A percentile compares a stretch with the other conserved stretches of the same genome.
These are phyloP conservation scores for Muricea muricata DNA, from an alignment of 92 coral and sea anemone species.

Conservation along the genomic window DNA sequence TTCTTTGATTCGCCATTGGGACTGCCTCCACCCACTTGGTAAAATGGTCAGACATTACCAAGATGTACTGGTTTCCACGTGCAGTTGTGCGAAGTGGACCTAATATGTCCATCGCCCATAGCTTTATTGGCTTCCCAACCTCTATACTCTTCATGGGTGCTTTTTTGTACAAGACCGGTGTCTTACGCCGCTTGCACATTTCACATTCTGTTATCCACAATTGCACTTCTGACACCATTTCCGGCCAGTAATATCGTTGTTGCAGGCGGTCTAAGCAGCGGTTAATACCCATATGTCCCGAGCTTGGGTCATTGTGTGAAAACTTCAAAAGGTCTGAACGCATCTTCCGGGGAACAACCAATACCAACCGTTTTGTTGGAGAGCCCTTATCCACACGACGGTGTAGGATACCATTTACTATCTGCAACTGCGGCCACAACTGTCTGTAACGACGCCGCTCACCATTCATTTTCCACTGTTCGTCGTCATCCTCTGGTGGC, in stretches of 20 bases:
- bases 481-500: background rate
- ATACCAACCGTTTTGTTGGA: background rate
- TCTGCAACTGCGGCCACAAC: constrained; percentile 7
- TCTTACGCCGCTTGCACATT: background rate
- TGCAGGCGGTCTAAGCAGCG: background rate
- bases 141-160: background rate
- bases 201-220: constrained; percentile 13
- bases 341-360: background rate
- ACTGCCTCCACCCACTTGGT: constrained; percentile 50
- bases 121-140: background rate
- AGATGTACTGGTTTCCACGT: constrained; percentile 9
- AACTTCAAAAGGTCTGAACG: background rate
- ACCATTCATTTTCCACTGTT: background rate
- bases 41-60: constrained; percentile 51
- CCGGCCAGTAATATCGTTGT: constrained; percentile 12
- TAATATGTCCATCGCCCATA: constrained; percentile 1
- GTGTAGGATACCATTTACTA: background rate
- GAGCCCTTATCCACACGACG: constrained; percentile 4
- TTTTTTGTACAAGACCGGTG: background rate
- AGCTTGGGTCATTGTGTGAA: constrained; percentile 23
- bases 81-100: constrained; percentile 28
- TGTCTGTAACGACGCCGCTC: constrained; percentile 10
- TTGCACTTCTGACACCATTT: constrained; percentile 10
- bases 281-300: constrained; percentile 28
- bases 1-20: constrained; percentile 7